Evolutionary conservation across 2,888 invertebrate genomes (phyloP), one percentile per base, ranked within the genome.

Genomic region (Aricia artaxerxes): DNA sequence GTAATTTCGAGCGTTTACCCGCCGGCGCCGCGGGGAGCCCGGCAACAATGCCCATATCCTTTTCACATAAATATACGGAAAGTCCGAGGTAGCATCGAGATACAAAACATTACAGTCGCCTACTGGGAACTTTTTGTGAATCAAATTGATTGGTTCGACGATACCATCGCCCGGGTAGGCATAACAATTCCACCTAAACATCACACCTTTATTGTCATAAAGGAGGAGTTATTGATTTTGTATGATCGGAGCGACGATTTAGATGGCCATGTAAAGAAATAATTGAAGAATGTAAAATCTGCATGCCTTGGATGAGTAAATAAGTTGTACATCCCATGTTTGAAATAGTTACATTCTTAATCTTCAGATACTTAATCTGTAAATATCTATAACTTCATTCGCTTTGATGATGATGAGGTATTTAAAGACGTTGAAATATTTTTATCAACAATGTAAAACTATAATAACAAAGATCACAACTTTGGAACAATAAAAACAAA

Each of bases 11-110:
- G 93, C 93, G 93, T 94, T 94, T 94, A 94, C 92, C 89, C 89
- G 85, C 88, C 85, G 88, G 86, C 93, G 81, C 94, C 89, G 93
- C 93, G 86, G 93, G 94, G 86, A 83, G 92, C 87, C 93, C 84
- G 83, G 88, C 91, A 93, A 94, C 94, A 94, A 94, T 94, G 88
- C 92, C 89, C 91, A 89, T 93, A 94, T 94, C 94, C 94, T 94
- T 94, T 93, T 93, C 94, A 92, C 92, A 94, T 94, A 94, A 94
- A 94, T 93, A 94, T 93, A 93, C 92, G 92, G 92, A 93, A 93
- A 93, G 88, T 91, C 91, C 87, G 86, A 89, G 91, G 91, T 91
- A 91, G 93, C 93, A 94, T 93, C 92, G 91, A 86, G 88, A 94
- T 87, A 89, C 87, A 84, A 84, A 92, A 87, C 90, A 87, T 86